These are phyloP conservation scores for Drosophila melanosoma DNA, from an alignment of 2,888 invertebrate species.

Conservation along the genomic window DNA sequence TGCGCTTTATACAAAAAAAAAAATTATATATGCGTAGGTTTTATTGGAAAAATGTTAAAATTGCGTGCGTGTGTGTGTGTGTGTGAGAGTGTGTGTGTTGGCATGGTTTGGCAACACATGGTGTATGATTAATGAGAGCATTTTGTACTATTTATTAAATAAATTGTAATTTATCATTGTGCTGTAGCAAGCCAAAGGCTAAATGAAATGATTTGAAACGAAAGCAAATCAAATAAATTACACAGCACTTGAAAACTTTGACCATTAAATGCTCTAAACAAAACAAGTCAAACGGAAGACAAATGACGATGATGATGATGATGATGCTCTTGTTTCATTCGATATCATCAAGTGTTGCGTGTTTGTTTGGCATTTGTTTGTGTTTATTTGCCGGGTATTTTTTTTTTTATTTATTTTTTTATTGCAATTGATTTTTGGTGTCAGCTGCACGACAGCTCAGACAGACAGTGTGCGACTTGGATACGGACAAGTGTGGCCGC, in stretches of 20 bases:
- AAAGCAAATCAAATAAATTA: constrained; percentile 75
- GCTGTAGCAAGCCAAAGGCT: constrained; percentile 8
- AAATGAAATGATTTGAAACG: constrained; percentile 20
- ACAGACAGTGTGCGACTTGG: constrained; percentile 11
- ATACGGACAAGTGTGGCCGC: constrained; percentile 69
- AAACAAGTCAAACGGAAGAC: constrained; percentile 17
- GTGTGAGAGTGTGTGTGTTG: neutral
- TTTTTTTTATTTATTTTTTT: constrained; percentile 14
- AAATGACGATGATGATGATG: neutral
- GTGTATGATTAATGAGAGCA: constrained; percentile 72
- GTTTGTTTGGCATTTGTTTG: constrained; percentile 41
- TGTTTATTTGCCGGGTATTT: constrained; percentile 62
- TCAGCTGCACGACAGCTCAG: constrained; percentile 64
- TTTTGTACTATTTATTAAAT: constrained; percentile 70
- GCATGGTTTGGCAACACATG: constrained; percentile 60
- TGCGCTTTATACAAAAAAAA: neutral
- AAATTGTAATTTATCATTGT: constrained; percentile 73
- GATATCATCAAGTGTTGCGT: constrained; percentile 19
- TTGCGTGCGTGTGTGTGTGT: neutral
- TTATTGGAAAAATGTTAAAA: constrained; percentile 24
- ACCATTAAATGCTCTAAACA: constrained; percentile 73
- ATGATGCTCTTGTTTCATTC: constrained; percentile 9
- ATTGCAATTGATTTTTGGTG: constrained; percentile 80
- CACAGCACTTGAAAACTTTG: constrained; percentile 50
- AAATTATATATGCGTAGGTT: neutral